Base-by-base conservation (phyloP, 2,113 vertebrate species). In the Lophotis ruficrista region DNA sequence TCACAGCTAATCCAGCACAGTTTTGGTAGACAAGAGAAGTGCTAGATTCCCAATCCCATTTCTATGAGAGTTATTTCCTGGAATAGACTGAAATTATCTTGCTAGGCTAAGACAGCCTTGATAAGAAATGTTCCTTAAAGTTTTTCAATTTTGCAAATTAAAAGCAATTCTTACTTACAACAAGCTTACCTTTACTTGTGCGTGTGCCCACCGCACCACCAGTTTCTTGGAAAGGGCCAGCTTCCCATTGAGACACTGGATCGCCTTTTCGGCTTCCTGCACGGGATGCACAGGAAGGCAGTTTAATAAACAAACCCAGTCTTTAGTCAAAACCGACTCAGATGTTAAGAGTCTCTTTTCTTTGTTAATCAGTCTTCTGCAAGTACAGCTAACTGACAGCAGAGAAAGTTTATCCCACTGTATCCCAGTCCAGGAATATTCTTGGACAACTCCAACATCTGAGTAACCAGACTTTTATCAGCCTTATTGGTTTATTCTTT, bases 161-260 rank as follows among this genome's bases (percentile, higher is more conserved):
- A 43, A 37, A 45, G 66, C 57, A 12, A 9, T 4, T 13, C 12
- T 5, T 5, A 2, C 4, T 19, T 2, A 8, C 33, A 24, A 16
- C 30, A 5, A 10, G 97, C 98, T 98, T 93, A 99, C 99, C 99
- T 99, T 99, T 93, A 99, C 99, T 96, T 99, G 99, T 62, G 99
- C 99, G 2, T 99, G 99, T 18, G 99, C 99, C 99, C 99, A 99
- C 35, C 99, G 98, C 77, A 99, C 99, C 62, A 99, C 99, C 95
- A 99, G 70, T 77, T 99, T 99, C 98, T 99, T 99, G n/a, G 99
- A 99, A 91, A 99, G 98, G 35, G 99, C 99, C 95, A 99, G 97
- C 91, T 99, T 99, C 88, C 99, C 99, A 94, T 99, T 99, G 94
- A 99, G 98, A 97, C 99, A 98, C 80, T 99, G 99, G 97, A 99